Conservation (phyloP, 2,888 invertebrate species). For the Tenthredo notha region DNA sequence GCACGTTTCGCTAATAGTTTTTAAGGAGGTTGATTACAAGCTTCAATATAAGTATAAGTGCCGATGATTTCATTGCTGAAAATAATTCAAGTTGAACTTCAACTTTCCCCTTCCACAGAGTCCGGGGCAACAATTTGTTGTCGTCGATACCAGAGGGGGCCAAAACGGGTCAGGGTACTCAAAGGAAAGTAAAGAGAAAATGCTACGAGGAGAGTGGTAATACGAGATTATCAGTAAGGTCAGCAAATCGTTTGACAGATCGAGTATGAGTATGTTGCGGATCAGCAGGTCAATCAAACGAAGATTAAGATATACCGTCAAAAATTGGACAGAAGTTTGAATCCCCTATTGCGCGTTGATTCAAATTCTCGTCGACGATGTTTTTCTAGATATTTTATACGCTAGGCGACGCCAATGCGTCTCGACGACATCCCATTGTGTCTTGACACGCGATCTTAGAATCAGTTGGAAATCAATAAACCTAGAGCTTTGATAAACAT, state of each 20-base stretch:
- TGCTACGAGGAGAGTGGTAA: conserved; percentile 35
- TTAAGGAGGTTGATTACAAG: not conserved
- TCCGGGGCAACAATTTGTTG: conserved; percentile 44
- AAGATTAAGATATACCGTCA: not conserved
- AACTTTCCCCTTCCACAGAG: conserved; percentile 43
- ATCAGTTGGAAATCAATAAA: not conserved
- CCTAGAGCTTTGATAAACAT: not conserved
- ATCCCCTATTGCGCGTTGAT: not conserved
- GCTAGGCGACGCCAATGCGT: not conserved
- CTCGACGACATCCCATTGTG: not conserved
- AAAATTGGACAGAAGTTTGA: not conserved
- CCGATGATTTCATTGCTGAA: conserved; percentile 18
- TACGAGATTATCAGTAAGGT: conserved; percentile 39
- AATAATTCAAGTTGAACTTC: conserved; percentile 27
- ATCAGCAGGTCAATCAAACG: conserved; percentile 6
- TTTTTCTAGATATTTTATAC: conserved; percentile 1
- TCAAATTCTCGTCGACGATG: not conserved
- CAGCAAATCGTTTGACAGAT: conserved; percentile 43
- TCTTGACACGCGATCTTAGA: conserved; percentile 1
- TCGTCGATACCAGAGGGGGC: conserved; percentile 38
- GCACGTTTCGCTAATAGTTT: not conserved
- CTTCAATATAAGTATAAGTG: not conserved
- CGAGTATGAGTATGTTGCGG: not conserved
- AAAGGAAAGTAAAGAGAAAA: conserved; percentile 60
- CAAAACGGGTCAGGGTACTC: conserved; percentile 51